A percentile compares a stretch with the other conserved stretches of the same genome.
Evolutionary conservation across 2,113 vertebrate species (phyloP).

Genomic region (Baryphthengus martii): DNA sequence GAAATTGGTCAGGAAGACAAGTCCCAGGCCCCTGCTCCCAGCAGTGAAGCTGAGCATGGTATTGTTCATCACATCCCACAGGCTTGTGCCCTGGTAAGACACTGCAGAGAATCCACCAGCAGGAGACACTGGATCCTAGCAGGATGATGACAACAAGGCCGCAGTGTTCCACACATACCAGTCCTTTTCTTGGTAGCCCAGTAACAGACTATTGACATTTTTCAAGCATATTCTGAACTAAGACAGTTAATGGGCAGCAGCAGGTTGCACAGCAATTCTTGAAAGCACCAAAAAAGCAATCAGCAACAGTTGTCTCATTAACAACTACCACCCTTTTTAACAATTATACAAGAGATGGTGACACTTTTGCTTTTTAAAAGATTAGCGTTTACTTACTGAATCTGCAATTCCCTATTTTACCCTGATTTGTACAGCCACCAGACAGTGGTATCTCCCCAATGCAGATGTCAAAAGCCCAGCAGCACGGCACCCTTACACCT

Average conservation of each 20-base stretch:
- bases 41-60: not conserved
- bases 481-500: not conserved
- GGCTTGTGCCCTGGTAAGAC: not conserved
- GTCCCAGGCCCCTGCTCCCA: not conserved
- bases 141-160: not conserved
- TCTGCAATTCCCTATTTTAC: accelerated
- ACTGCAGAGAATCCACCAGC: not conserved
- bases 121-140: not conserved
- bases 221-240: not conserved
- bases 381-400: not conserved
- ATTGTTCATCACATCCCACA: too few species aligned
- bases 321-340: not conserved
- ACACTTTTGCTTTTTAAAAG: not conserved
- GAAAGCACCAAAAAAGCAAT: not conserved
- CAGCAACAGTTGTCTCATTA: not conserved
- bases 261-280: not conserved
- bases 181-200: not conserved
- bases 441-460: not conserved
- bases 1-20: not conserved
- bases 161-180: not conserved
- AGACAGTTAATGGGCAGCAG: not conserved
- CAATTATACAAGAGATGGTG: not conserved
- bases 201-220: not conserved
- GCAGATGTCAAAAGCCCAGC: not conserved
- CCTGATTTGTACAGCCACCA: not conserved